Percentiles rank a stretch among this genome's conserved stretches.
Conservation (phyloP, 2,797 vertebrate species). For the Vipera ursinii region DNA sequence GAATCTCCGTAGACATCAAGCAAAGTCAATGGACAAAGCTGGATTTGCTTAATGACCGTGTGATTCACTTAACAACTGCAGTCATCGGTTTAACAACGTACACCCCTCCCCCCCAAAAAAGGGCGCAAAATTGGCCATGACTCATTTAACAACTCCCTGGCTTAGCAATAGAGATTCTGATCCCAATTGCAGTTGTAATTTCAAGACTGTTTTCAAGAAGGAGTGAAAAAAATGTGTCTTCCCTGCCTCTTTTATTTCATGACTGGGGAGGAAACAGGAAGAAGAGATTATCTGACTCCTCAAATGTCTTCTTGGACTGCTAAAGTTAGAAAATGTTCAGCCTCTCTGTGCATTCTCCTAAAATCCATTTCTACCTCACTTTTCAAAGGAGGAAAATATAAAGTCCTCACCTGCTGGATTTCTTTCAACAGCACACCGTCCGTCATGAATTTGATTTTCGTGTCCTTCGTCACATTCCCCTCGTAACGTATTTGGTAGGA, state of each 20-base stretch:
- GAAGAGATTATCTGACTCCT: background rate
- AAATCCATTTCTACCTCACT: background rate
- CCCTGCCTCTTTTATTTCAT: too few species aligned
- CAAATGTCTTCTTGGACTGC: background rate
- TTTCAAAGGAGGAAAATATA: background rate
- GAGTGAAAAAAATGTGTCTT: background rate
- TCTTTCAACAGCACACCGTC: conserved; percentile 95
- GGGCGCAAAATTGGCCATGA: background rate
- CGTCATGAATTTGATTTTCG: conserved; percentile 97
- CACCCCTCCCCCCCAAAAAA: too few species aligned
- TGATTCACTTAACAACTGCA: too few species aligned
- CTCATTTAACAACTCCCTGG: background rate
- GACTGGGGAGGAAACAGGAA: background rate
- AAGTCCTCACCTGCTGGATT: conserved; percentile 84
- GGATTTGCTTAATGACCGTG: too few species aligned
- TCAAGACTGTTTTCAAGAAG: background rate
- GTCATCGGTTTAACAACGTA: background rate
- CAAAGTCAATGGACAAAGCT: too few species aligned
- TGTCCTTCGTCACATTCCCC: conserved; percentile 88
- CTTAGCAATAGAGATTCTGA: too few species aligned
- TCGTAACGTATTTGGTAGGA: conserved; percentile 97
- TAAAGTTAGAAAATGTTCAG: background rate
- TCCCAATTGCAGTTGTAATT: background rate
- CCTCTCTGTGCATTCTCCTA: background rate
- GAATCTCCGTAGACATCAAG: too few species aligned